Evolutionary conservation across 2,797 vertebrate species (phyloP).

Genomic region (Gymnoscopelus microlampas): DNA sequence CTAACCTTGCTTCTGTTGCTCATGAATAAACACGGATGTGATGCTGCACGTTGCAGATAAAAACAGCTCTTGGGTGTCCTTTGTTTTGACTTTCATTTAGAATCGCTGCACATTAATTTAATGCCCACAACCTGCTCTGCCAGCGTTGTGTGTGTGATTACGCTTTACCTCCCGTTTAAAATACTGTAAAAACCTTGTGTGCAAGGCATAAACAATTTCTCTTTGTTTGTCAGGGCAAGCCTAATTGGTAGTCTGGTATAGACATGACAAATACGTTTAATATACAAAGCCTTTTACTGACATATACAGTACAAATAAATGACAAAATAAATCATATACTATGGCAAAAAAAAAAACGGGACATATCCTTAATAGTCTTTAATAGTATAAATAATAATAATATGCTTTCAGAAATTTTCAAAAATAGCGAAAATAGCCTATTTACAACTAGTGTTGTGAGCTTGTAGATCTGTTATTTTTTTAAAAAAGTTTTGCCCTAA

Average conservation of each 20-base stretch:
- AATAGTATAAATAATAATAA: too few relatives aligned
- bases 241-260: too few relatives aligned
- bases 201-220: constrained; percentile 31
- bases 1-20: constrained; percentile 82
- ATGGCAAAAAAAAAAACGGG: too few relatives aligned
- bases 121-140: constrained; percentile 39
- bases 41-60: constrained; percentile 76
- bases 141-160: constrained; percentile 33
- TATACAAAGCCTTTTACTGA: constrained; percentile 32
- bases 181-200: constrained; percentile 29
- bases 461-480: too few relatives aligned
- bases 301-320: constrained; percentile 15
- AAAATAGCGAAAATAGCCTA: too few relatives aligned
- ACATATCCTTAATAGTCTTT: too few relatives aligned
- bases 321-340: neutral
- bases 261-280: neutral
- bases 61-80: constrained; percentile 66
- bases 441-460: too few relatives aligned
- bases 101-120: constrained; percentile 30
- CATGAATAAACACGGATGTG: constrained; percentile 80
- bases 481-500: too few relatives aligned
- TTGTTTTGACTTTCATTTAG: constrained; percentile 48
- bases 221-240: constrained; percentile 31
- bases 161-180: constrained; percentile 38
- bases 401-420: too few relatives aligned